Evolutionary conservation across 2,113 vertebrate species (phyloP).

Genomic region (Cebus imitator): DNA sequence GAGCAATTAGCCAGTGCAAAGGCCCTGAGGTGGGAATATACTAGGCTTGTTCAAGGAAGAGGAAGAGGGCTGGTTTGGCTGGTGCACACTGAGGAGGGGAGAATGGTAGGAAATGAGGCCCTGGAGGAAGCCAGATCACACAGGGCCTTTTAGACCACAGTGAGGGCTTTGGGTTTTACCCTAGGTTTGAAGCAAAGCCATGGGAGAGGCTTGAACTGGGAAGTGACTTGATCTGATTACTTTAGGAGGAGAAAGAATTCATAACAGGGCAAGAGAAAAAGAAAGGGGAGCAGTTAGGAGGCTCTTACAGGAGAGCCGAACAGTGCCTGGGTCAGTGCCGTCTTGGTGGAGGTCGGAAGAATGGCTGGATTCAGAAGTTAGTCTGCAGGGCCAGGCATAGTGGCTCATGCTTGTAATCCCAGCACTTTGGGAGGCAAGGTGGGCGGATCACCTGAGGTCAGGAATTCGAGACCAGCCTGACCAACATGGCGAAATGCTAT

Average conservation of each 20-base stretch:
- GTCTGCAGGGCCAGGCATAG: too few relatives aligned
- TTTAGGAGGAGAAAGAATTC: not conserved
- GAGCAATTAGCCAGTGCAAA: not conserved
- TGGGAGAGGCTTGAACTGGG: not conserved
- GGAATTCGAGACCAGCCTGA: too few relatives aligned
- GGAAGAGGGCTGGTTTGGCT: not conserved
- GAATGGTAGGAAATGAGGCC: not conserved
- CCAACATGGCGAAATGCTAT: too few relatives aligned
- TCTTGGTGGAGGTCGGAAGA: not conserved
- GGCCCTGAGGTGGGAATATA: not conserved
- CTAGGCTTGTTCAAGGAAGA: not conserved
- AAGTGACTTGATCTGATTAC: not conserved
- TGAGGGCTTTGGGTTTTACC: not conserved
- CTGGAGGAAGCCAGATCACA: not conserved
- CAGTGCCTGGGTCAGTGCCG: fast-evolving
- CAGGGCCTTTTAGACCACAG: not conserved
- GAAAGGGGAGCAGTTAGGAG: not conserved
- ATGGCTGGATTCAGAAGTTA: not conserved
- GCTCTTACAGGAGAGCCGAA: not conserved
- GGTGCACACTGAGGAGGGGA: not conserved
- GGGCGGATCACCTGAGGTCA: too few relatives aligned
- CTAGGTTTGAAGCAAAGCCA: not conserved
- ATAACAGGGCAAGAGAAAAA: not conserved
- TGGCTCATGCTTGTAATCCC: too few relatives aligned
- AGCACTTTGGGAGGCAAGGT: too few relatives aligned